Percentiles rank a stretch among this genome's conserved stretches.
Evolutionary conservation across 2,797 vertebrate species (phyloP).

Genomic region (Botia almorhae): DNA sequence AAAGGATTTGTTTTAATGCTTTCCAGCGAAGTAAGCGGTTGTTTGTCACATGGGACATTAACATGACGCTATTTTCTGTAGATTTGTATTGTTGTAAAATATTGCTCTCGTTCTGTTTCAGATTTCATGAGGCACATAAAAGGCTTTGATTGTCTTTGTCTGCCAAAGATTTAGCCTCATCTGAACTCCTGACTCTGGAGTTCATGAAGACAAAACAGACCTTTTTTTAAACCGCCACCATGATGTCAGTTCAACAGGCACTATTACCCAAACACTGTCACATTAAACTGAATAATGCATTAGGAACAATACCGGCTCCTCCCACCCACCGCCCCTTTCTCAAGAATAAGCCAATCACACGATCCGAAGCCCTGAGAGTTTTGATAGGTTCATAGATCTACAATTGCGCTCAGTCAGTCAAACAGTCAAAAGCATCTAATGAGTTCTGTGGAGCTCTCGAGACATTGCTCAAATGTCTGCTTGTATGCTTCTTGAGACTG

Average conservation of each 20-base stretch:
- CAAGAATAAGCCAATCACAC: slow-evolving; percentile 25
- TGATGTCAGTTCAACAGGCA: slow-evolving; percentile 19
- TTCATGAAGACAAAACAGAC: slow-evolving; percentile 46
- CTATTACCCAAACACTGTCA: slow-evolving; percentile 38
- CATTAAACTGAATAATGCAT: slow-evolving; percentile 40
- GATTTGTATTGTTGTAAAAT: not conserved
- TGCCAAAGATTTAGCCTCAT: slow-evolving; percentile 19
- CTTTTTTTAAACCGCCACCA: slow-evolving; percentile 11
- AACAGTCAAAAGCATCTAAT: not conserved
- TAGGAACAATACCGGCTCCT: slow-evolving; percentile 16
- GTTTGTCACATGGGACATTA: not conserved
- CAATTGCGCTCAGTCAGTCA: not conserved
- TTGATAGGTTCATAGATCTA: slow-evolving; percentile 7
- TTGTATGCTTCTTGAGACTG: slow-evolving; percentile 1
- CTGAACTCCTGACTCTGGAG: slow-evolving; percentile 46
- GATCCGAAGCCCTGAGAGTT: slow-evolving; percentile 14
- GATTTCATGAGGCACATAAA: slow-evolving; percentile 30
- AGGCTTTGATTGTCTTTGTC: not conserved
- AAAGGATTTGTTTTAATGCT: not conserved
- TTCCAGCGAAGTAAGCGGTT: not conserved
- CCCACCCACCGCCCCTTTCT: slow-evolving; percentile 10
- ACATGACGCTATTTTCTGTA: slow-evolving; percentile 20
- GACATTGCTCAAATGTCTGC: slow-evolving; percentile 9
- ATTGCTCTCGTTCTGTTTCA: not conserved
- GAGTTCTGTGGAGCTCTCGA: not conserved